Evolutionary conservation across 2,797 vertebrate species (phyloP), one percentile per base, ranked within the genome.

Genomic region (Cryptoprocta ferox): DNA sequence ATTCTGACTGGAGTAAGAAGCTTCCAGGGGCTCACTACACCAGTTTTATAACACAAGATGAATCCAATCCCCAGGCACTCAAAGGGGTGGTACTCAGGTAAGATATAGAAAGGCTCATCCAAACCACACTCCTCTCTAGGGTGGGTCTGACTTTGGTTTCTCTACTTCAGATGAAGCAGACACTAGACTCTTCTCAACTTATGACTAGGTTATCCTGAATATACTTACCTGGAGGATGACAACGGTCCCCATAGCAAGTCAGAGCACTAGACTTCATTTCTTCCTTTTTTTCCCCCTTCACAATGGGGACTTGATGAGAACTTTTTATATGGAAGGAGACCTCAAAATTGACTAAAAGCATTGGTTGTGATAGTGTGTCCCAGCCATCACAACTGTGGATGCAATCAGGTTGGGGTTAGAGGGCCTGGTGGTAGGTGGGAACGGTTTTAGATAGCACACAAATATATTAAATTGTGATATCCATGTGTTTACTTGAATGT

Each of bases 301-400:
- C 24, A 45, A 70, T n/a, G 5, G 19, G 30, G 37, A 1, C 19
- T 87, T 93, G 75, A 89, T 76, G 68, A 14, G 30, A 75, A 86
- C 3, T 79, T 93, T 92, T 85, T 63, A 75, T 50, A 79, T 45
- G n/a, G 45, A 68, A 91, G 30, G 94, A 86, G n/a, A 91, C 14
- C 42, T 96, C 53, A 92, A 59, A 81, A 50, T 92, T 82, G n/a
- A 81, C 45, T 88, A 90, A 71, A 84, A 96, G 68, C n/a, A 88
- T 24, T 71, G 5, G 7, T 93, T 83, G 39, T 71, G 39, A 73
- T 48, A 81, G 45, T 88, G 78, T 92, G 11, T 89, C 85, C 61
- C 4, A 73, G 63, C 76, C 3, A 66, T 48, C 14, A 79, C 45
- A 48, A 39, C 37, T 95, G 65, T 63, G 28, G 35, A 84, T 80